Conservation (phyloP, 2,797 vertebrate genomes). For the Ispidina lecontei region DNA sequence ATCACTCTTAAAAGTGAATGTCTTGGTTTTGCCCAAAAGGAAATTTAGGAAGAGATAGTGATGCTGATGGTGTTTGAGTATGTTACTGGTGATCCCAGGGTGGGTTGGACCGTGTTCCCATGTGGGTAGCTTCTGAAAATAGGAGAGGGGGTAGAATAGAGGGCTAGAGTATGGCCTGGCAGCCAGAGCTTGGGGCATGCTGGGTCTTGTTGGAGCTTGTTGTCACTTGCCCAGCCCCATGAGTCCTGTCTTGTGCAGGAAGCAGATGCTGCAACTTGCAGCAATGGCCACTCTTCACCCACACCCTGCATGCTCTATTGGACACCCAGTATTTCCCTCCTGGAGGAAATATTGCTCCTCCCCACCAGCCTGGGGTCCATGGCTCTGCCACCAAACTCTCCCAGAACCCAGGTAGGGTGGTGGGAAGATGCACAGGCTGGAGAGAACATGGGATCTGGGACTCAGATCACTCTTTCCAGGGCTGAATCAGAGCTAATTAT, state of each 20-base stretch:
- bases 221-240: neutral
- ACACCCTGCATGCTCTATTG: neutral
- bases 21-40: neutral
- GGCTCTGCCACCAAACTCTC: neutral
- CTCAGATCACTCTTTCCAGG: neutral
- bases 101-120: neutral
- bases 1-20: neutral
- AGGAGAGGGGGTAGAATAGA: neutral
- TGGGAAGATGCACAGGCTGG: neutral
- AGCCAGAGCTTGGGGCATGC: neutral
- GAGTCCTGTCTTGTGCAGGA: neutral
- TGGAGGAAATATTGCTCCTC: neutral
- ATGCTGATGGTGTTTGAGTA: neutral
- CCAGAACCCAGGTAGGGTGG: rapidly evolving
- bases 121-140: neutral
- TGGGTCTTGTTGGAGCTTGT: neutral
- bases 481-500: neutral
- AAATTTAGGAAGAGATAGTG: neutral
- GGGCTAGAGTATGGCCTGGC: neutral
- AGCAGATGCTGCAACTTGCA: neutral
- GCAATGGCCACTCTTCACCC: neutral
- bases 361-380: rapidly evolving
- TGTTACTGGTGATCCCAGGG: neutral
- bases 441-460: no score
- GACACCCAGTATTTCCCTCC: neutral